Percentiles rank a stretch among this genome's conserved stretches.
Conservation (phyloP, 2,888 invertebrate species). For the Agonopterix heracliana region DNA sequence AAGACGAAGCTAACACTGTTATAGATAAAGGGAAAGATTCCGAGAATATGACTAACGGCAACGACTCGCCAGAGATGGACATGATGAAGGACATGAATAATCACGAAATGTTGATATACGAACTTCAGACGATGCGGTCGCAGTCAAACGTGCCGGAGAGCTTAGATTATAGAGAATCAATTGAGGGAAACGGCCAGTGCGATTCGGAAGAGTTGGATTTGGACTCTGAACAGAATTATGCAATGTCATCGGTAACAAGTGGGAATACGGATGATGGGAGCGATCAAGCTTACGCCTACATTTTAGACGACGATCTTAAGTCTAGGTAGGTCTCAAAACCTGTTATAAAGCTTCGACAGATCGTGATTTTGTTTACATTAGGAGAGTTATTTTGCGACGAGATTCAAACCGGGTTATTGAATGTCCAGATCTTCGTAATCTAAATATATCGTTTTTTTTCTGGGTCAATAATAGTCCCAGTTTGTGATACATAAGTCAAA, state of each 20-base stretch:
- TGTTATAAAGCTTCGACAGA: not conserved
- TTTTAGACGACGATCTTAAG: conserved; percentile 66
- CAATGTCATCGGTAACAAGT: conserved; percentile 54
- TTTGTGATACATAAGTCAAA: too few species aligned
- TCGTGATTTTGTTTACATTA: not conserved
- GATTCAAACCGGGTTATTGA: not conserved
- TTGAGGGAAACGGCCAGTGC: conserved; percentile 45
- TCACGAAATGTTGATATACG: conserved; percentile 83
- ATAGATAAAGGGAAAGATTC: conserved; percentile 68
- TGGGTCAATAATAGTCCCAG: too few species aligned
- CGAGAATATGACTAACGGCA: conserved; percentile 40
- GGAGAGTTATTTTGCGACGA: not conserved
- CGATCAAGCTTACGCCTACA: conserved; percentile 66
- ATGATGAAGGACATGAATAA: conserved; percentile 72
- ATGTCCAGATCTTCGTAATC: not conserved
- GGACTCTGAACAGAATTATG: conserved; percentile 59
- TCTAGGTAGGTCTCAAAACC: conserved; percentile 49
- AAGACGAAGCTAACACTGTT: conserved; percentile 59
- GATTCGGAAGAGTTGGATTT: conserved; percentile 39
- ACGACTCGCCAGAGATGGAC: conserved; percentile 44
- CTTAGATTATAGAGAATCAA: conserved; percentile 32
- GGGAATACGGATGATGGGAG: conserved; percentile 54
- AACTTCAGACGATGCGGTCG: conserved; percentile 80
- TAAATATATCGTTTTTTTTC: too few species aligned
- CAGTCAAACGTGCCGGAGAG: conserved; percentile 54